Conservation (phyloP, 35 echinoderm and acorn worm species). For the Hemicentrotus pulcherrimus region DNA sequence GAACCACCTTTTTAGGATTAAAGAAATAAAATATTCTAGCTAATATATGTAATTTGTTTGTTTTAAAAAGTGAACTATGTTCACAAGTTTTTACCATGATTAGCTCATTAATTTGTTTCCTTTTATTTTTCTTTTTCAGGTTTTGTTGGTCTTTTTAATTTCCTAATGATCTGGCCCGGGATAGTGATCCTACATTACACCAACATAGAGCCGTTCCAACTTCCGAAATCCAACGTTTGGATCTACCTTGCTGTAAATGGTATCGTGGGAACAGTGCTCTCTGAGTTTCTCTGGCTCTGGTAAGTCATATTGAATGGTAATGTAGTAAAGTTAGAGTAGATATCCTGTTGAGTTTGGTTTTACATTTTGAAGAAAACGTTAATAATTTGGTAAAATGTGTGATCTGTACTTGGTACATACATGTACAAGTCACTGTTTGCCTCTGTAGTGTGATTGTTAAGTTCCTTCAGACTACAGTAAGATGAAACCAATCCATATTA, state of each 20-base stretch:
- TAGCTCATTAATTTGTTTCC: not conserved
- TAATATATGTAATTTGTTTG: too few species aligned
- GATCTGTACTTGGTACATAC: too few species aligned
- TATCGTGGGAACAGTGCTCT: conserved; percentile 87
- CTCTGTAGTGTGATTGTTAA: too few species aligned
- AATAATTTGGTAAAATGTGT: too few species aligned
- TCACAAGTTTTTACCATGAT: too few species aligned
- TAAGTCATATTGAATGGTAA: conserved; percentile 59
- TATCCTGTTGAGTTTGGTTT: not conserved
- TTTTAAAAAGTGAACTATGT: too few species aligned
- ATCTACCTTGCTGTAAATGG: conserved; percentile 94
- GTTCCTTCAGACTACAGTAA: too few species aligned
- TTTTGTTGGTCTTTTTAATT: conserved; percentile 98
- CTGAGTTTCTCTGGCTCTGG: conserved; percentile 98
- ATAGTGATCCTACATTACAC: conserved; percentile 85
- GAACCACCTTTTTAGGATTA: too few species aligned
- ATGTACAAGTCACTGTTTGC: too few species aligned
- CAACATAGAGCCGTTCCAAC: conserved; percentile 79
- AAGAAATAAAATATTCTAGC: too few species aligned
- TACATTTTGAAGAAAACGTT: too few species aligned
- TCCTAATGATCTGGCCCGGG: conserved; percentile 95
- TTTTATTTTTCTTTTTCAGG: conserved; percentile 49
- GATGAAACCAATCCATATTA: too few species aligned
- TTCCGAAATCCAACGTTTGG: conserved; percentile 82
- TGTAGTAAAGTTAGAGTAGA: not conserved